Conservation (phyloP, 2,797 vertebrate species). For the Platalea minor region DNA sequence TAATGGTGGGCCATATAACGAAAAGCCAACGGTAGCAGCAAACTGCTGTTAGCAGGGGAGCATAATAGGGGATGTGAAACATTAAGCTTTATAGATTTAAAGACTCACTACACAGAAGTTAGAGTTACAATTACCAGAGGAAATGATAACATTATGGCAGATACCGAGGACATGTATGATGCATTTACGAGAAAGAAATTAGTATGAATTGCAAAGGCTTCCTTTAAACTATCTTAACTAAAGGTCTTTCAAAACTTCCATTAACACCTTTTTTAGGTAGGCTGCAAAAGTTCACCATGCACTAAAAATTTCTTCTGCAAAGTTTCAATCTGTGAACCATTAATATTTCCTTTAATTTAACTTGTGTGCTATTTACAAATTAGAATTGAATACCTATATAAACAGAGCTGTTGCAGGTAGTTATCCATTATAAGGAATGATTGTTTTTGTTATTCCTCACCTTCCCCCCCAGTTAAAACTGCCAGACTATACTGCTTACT, state of each 20-base stretch:
- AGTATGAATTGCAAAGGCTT: conserved; percentile 36
- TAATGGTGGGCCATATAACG: not conserved
- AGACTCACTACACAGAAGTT: not conserved
- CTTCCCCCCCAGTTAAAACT: not conserved
- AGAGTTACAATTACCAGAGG: not conserved
- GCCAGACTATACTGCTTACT: not conserved
- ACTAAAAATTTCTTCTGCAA: not conserved
- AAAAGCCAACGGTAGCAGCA: not conserved
- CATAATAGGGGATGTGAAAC: not conserved
- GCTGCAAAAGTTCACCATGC: not conserved
- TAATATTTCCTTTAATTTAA: not conserved
- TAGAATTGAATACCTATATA: not conserved
- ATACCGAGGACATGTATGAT: not conserved
- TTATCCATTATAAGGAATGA: not conserved
- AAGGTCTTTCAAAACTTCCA: conserved; percentile 23
- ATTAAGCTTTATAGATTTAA: not conserved
- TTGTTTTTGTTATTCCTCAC: not conserved
- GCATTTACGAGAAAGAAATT: not conserved
- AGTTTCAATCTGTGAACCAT: not conserved
- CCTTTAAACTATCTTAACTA: conserved; percentile 15
- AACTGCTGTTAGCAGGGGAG: not conserved
- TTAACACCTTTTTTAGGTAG: not conserved
- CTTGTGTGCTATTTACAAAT: not conserved
- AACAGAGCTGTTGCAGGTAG: not conserved
- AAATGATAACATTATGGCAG: not conserved